Evolutionary conservation across 2,113 vertebrate genomes (phyloP).

Genomic region (Thamnaconus septentrionalis): DNA sequence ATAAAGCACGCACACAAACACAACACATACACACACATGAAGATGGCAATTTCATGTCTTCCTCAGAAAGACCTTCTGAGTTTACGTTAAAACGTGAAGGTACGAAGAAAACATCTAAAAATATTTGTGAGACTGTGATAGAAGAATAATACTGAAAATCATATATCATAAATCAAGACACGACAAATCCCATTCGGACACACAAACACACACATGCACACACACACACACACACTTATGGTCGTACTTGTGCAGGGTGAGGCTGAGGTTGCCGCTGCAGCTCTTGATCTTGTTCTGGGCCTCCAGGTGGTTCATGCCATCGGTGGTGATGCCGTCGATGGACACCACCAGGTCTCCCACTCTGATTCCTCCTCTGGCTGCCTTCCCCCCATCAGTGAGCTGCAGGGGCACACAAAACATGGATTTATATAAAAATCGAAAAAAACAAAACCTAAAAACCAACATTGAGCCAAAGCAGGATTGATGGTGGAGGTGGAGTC

Average conservation of each 20-base stretch:
- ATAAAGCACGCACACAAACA: slow-evolving; percentile 1
- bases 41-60: too few relatives aligned
- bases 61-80: too few relatives aligned
- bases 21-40: too few relatives aligned
- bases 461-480: too few relatives aligned
- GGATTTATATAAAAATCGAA: background rate
- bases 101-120: too few relatives aligned
- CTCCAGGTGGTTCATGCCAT: slow-evolving; percentile 96
- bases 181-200: too few relatives aligned
- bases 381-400: slow-evolving; percentile 91
- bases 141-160: too few relatives aligned
- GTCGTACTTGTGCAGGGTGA: slow-evolving; percentile 91
- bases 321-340: slow-evolving; percentile 89
- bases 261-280: slow-evolving; percentile 86
- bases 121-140: too few relatives aligned
- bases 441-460: background rate
- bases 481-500: too few relatives aligned
- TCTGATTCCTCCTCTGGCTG: slow-evolving; percentile 82
- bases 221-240: background rate
- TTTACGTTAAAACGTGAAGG: too few relatives aligned
- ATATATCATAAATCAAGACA: too few relatives aligned
- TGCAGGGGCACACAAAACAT: slow-evolving; percentile 65
- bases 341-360: slow-evolving; percentile 92
- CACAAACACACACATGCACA: too few relatives aligned
- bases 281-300: slow-evolving; percentile 98